Evolutionary conservation across 92 coral and sea anemone species (phyloP).

Genomic region (Desmophyllum pertusum): DNA sequence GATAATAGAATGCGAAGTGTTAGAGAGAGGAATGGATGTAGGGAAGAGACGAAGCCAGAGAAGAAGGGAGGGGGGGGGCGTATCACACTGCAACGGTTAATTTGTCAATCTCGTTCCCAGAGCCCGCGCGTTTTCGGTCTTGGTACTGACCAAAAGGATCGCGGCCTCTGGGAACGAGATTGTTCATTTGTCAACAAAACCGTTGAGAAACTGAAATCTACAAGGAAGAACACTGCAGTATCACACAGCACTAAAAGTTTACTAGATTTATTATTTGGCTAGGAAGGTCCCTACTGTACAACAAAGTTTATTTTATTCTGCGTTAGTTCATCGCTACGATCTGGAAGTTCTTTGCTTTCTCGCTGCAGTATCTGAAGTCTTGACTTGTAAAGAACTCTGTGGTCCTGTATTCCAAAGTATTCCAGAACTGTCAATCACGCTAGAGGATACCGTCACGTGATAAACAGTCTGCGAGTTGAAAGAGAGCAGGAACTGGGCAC

Average conservation of each 20-base stretch:
- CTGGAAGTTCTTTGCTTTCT: conserved; percentile 56
- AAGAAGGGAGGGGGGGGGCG: not conserved
- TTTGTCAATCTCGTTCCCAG: too few species aligned
- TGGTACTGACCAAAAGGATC: too few species aligned
- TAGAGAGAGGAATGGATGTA: not conserved
- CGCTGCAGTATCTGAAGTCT: conserved; percentile 71
- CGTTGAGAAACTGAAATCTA: too few species aligned
- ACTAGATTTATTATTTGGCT: not conserved
- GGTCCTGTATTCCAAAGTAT: conserved; percentile 96
- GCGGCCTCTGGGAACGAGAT: too few species aligned
- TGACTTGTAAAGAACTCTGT: conserved; percentile 77
- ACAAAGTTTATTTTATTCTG: not conserved
- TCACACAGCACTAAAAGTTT: not conserved
- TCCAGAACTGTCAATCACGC: conserved; percentile 88
- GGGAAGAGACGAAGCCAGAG: not conserved
- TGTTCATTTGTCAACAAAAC: too few species aligned
- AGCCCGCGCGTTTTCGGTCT: too few species aligned
- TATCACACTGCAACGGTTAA: too few species aligned
- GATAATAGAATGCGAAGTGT: too few species aligned
- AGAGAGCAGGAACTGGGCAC: conserved; percentile 97
- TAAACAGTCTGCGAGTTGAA: conserved; percentile 71
- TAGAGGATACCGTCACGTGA: conserved; percentile 83
- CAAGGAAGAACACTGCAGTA: not conserved
- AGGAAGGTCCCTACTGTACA: not conserved
- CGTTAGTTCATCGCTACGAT: not conserved